These are phyloP conservation scores for Mimachlamys varia DNA, from an alignment of 2,888 invertebrate species.

Conservation along the genomic window DNA sequence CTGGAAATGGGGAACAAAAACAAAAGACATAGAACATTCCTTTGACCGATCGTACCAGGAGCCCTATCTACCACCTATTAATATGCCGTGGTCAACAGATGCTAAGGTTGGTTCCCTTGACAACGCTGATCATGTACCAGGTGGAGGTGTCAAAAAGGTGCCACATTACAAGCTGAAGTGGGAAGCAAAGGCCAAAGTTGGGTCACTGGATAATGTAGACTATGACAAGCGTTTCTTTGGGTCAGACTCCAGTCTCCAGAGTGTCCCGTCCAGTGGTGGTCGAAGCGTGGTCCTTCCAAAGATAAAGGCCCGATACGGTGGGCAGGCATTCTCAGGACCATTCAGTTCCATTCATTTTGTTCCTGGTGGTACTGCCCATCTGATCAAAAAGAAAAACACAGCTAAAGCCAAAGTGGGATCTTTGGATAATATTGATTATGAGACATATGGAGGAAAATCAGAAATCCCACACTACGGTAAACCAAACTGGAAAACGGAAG, in stretches of 20 bases:
- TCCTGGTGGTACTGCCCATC: constrained; percentile 55
- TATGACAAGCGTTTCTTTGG: constrained; percentile 46
- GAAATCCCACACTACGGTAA: constrained; percentile 47
- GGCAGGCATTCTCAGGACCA: constrained; percentile 60
- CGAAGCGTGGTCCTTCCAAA: constrained; percentile 52
- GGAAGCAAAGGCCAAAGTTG: constrained; percentile 66
- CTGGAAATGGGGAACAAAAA: constrained; percentile 64
- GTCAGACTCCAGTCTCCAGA: constrained; percentile 41
- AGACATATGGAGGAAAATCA: constrained; percentile 58
- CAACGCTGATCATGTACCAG: constrained; percentile 58
- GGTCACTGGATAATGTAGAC: constrained; percentile 63
- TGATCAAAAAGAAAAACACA: constrained; percentile 49
- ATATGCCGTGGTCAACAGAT: constrained; percentile 48
- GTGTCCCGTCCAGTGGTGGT: constrained; percentile 35
- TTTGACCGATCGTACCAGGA: constrained; percentile 59
- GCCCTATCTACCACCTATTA: constrained; percentile 64
- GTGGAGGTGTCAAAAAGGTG: constrained; percentile 62
- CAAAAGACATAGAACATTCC: constrained; percentile 60
- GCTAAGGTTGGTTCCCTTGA: constrained; percentile 62
- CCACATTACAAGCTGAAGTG: constrained; percentile 64
- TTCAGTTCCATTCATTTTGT: constrained; percentile 66
- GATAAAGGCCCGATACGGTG: constrained; percentile 65
- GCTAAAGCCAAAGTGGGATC: constrained; percentile 63
- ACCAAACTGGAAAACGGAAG: constrained; percentile 63
- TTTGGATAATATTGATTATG: constrained; percentile 62